A percentile compares a stretch with the other conserved stretches of the same genome.
These are phyloP conservation scores for Pygoscelis adeliae DNA, from an alignment of 2,113 vertebrate genomes.

Conservation along the genomic window DNA sequence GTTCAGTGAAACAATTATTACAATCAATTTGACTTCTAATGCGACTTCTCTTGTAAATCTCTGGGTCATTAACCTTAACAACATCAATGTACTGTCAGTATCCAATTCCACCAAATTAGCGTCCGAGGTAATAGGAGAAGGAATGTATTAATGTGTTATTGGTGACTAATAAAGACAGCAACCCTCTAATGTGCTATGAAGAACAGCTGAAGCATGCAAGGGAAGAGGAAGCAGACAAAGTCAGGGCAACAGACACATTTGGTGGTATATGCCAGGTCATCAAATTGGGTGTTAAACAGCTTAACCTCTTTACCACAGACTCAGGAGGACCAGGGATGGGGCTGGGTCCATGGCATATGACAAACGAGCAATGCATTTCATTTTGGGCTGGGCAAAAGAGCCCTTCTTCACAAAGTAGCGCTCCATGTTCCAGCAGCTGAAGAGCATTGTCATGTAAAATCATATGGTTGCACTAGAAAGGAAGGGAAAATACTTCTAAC, in stretches of 20 bases:
- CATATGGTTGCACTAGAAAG: neutral
- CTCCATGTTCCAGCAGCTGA: neutral
- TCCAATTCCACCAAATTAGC: conserved; percentile 81
- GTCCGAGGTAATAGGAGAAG: conserved; percentile 77
- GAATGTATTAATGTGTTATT: conserved; percentile 79
- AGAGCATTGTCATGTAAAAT: neutral
- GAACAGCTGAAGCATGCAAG: conserved; percentile 62
- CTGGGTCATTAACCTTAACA: conserved; percentile 84
- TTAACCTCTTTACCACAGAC: neutral
- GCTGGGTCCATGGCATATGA: neutral
- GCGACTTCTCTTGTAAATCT: conserved; percentile 83
- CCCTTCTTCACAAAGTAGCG: neutral
- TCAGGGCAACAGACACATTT: neutral
- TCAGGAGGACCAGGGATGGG: neutral
- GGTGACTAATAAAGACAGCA: conserved; percentile 78
- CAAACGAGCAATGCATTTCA: neutral
- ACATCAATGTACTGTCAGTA: conserved; percentile 79
- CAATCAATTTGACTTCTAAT: conserved; percentile 85
- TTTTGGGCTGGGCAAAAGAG: neutral
- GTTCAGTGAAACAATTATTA: conserved; percentile 79
- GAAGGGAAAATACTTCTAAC: neutral
- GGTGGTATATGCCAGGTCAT: neutral
- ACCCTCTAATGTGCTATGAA: conserved; percentile 66
- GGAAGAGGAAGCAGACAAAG: neutral
- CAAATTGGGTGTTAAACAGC: neutral